Percentiles rank a stretch among this genome's conserved stretches.
phyloP scores from a whole-genome alignment of 2,113 vertebrate species.

The Eubucco bourcierii region DNA sequence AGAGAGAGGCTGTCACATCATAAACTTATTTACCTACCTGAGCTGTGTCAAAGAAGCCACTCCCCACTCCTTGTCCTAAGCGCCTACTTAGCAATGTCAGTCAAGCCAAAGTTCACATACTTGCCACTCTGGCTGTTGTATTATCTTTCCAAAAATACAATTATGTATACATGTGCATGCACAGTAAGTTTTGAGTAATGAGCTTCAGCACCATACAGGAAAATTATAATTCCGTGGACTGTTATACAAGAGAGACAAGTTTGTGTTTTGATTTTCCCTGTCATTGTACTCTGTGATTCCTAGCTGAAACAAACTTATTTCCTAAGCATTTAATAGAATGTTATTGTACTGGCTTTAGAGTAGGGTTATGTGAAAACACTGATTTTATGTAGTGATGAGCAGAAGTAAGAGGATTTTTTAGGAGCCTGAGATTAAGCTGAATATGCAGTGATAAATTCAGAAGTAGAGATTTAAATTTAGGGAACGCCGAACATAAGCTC shows the following conservation, averaged over 20 bases:
- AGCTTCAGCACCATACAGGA: not conserved
- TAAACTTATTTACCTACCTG: too few relatives aligned
- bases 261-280: not conserved
- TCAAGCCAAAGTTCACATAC: not conserved
- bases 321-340: too few relatives aligned
- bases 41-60: not conserved
- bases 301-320: not conserved
- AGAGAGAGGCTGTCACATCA: too few relatives aligned
- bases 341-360: not conserved
- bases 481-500: not conserved
- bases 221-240: not conserved
- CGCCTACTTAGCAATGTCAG: not conserved
- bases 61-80: not conserved
- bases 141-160: not conserved
- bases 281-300: not conserved
- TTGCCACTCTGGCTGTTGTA: too few relatives aligned
- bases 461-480: not conserved
- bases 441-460: not conserved
- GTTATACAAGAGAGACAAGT: not conserved
- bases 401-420: not conserved
- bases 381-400: not conserved
- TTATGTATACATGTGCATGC: fast-evolving
- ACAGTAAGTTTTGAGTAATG: not conserved
- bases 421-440: not conserved
- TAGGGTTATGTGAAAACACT: not conserved